Base-by-base conservation (phyloP, 2,888 invertebrate species). In the Agonopterix alstromeriana region DNA sequence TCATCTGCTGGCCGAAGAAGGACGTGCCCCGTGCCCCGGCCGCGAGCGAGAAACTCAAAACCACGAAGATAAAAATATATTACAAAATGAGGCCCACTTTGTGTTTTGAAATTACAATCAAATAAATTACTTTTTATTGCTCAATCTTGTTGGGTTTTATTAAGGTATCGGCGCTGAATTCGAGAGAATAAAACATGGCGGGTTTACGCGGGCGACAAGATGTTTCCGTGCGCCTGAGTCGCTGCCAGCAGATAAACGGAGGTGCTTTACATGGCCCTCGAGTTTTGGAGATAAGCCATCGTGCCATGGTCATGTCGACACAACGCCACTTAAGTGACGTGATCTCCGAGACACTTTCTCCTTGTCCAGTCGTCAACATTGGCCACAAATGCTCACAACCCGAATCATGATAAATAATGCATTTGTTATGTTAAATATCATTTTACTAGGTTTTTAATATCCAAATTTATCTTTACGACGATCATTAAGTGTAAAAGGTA, bases 91-190 rank as follows among this genome's bases (percentile, higher is more conserved):
- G 86, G 70, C 71, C 82, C 83, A 85, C 82, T 87, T 86, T 86
- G 85, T 88, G 85, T 86, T 87, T 86, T 86, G 84, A 85, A 87
- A 88, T 87, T 86, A 88, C 88, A 87, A 85, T 87, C 86, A 83
- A 84, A 88, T 88, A 88, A 88, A 88, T 88, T 88, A 87, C 85
- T 73, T 87, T 88, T 88, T 88, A 88, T 88, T 88, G 84, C 87
- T 88, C 87, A 88, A 88, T 88, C 86, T 86, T 74, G 87, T 87
- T 87, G 83, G 83, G 73, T 87, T 87, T 87, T 88, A 87, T 87
- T 85, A 86, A 85, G 87, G 88, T 87, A 85, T 82, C 85, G 85
- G 82, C 78, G 74, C 80, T 82, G 81, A 79, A 78, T 76, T 77
- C 70, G 75, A 77, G 77, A 73, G 78, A 75, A 86, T 86, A 82